These are phyloP conservation scores for Dendrocincla tyrannina DNA, from an alignment of 2,797 vertebrate genomes.

Conservation along the genomic window DNA sequence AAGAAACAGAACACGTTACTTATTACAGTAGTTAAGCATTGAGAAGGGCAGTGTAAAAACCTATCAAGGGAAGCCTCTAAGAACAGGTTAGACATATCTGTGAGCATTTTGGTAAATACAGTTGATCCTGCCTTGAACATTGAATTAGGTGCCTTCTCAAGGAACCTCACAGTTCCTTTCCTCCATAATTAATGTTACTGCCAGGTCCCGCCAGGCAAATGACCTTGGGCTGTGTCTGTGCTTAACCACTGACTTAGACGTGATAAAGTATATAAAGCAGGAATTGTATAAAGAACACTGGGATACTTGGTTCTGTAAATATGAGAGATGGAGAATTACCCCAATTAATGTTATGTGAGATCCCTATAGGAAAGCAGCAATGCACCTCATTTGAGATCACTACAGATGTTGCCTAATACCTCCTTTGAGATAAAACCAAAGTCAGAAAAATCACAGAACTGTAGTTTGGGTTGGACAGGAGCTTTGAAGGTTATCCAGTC, in stretches of 20 bases:
- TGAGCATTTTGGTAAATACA: not conserved
- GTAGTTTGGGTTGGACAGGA: not conserved
- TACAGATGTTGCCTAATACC: not conserved
- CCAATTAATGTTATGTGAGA: not conserved
- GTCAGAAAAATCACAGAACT: not conserved
- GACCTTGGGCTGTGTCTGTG: not conserved
- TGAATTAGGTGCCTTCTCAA: not conserved
- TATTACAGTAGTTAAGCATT: not conserved
- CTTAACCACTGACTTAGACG: not conserved
- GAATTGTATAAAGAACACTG: not conserved
- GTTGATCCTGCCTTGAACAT: not conserved
- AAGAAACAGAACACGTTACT: not conserved
- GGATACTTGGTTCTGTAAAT: not conserved
- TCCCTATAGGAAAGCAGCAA: not conserved
- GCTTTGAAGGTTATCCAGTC: not conserved
- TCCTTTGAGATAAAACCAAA: not conserved
- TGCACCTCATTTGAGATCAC: not conserved
- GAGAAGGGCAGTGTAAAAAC: not conserved
- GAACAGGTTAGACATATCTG: not conserved
- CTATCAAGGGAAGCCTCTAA: not conserved
- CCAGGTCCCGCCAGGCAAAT: fast-evolving
- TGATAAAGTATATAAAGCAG: not conserved
- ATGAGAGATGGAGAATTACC: not conserved
- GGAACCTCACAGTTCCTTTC: not conserved
- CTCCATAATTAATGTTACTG: not conserved